phyloP scores from a whole-genome alignment of 2,113 vertebrate species.

The Ancistrus triradiatus region DNA sequence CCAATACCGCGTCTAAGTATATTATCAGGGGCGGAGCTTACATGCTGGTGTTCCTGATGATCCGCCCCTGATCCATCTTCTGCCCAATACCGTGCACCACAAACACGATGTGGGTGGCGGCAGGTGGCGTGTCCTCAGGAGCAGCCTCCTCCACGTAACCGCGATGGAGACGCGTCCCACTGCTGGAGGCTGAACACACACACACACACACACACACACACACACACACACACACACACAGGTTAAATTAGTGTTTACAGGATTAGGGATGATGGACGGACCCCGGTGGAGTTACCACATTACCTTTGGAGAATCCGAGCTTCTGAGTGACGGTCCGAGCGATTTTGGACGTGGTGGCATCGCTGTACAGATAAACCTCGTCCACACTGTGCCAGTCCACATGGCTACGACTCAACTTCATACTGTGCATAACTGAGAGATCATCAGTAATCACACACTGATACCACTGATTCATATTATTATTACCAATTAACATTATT shows the following conservation, averaged over 20 bases:
- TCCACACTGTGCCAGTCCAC: conserved; percentile 97
- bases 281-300: conserved; percentile 60
- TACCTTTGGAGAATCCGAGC: conserved; percentile 97
- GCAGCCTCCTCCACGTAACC: conserved; percentile 96
- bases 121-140: conserved; percentile 87
- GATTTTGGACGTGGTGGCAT: conserved; percentile 96
- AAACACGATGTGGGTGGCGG: conserved; percentile 93
- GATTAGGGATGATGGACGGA: too few species aligned
- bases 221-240: too few species aligned
- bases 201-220: too few species aligned
- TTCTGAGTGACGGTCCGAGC: conserved; percentile 94
- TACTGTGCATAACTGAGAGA: conserved; percentile 81
- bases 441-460: too few species aligned
- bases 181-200: too few species aligned
- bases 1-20: too few species aligned
- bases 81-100: conserved; percentile 98
- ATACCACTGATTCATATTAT: too few species aligned
- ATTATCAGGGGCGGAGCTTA: too few species aligned
- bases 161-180: conserved; percentile 91
- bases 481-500: too few species aligned
- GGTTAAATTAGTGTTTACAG: too few species aligned
- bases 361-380: conserved; percentile 97
- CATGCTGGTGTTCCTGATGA: conserved; percentile 98
- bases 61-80: conserved; percentile 98
- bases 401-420: conserved; percentile 90